phyloP scores from a whole-genome alignment of 1,140 invertebrate genomes.

The Linepithema humile region DNA sequence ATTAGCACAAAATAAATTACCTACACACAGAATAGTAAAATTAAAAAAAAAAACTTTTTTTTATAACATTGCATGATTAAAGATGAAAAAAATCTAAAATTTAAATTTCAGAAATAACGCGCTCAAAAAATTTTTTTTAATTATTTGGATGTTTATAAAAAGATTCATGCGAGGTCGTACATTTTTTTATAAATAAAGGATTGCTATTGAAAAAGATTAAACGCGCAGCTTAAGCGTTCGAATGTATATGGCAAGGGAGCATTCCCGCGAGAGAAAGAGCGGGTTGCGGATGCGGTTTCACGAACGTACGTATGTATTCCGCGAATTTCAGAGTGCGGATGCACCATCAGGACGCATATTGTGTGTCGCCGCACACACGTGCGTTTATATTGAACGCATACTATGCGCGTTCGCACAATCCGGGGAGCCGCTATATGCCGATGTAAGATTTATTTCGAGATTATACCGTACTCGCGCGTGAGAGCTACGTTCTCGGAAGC shows the following conservation, averaged over 20 bases:
- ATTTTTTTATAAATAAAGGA: neutral
- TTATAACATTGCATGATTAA: neutral
- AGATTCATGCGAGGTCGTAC: neutral
- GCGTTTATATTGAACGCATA: conserved; percentile 45
- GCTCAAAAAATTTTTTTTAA: neutral
- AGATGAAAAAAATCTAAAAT: neutral
- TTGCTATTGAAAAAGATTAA: neutral
- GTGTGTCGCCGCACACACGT: conserved; percentile 41
- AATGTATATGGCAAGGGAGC: conserved; percentile 4
- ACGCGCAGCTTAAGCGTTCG: conserved; percentile 4
- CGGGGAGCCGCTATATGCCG: conserved; percentile 1
- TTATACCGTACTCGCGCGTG: neutral
- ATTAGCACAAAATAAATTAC: neutral
- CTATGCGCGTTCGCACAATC: conserved; percentile 16
- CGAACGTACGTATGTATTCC: conserved; percentile 25
- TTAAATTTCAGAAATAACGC: too few relatives aligned
- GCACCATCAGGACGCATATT: conserved; percentile 47
- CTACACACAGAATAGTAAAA: neutral
- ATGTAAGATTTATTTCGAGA: conserved; percentile 59
- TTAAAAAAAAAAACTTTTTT: neutral
- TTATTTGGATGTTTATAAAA: neutral
- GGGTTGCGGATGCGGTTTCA: conserved; percentile 24
- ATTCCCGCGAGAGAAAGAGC: neutral
- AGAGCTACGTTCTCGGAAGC: conserved; percentile 14
- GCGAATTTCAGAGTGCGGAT: conserved; percentile 44